Evolutionary conservation across 1,140 invertebrate genomes (phyloP).

Genomic region (Homalodisca vitripennis): DNA sequence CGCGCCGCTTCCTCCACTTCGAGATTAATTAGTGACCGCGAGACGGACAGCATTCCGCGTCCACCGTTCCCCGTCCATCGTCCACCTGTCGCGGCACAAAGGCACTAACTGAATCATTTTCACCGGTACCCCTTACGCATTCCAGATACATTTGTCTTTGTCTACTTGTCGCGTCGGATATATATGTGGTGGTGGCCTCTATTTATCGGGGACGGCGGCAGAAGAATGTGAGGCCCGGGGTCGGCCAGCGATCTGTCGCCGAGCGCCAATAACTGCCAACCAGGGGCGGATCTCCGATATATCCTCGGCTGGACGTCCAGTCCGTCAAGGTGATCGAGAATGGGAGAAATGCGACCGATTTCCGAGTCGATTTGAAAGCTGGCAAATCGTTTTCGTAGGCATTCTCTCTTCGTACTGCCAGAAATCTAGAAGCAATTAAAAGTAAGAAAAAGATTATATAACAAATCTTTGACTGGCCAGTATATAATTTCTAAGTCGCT

Average conservation of each 20-base stretch:
- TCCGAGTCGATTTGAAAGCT: no score
- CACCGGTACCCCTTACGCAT: not conserved
- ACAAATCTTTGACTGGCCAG: no score
- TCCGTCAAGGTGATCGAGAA: not conserved
- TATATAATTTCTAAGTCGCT: no score
- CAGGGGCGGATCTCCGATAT: no score
- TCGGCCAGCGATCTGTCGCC: not conserved
- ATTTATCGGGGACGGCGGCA: constrained; percentile 7
- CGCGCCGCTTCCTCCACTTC: constrained; percentile 15
- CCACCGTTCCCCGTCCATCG: not conserved
- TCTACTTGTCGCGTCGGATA: constrained; percentile 1
- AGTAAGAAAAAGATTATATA: no score
- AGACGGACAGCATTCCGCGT: not conserved
- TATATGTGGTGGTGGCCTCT: constrained; percentile 7
- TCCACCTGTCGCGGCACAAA: constrained; percentile 13
- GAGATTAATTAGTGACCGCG: constrained; percentile 6
- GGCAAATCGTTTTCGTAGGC: no score
- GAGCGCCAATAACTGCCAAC: not conserved
- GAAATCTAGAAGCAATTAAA: no score
- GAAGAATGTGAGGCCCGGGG: not conserved
- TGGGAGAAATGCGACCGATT: no score
- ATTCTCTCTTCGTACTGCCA: no score
- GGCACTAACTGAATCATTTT: constrained; percentile 18
- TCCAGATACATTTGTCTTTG: not conserved
- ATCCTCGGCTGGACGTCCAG: not conserved